Evolutionary conservation across 2,888 invertebrate genomes (phyloP).

Genomic region (Perizoma flavofasciatum): DNA sequence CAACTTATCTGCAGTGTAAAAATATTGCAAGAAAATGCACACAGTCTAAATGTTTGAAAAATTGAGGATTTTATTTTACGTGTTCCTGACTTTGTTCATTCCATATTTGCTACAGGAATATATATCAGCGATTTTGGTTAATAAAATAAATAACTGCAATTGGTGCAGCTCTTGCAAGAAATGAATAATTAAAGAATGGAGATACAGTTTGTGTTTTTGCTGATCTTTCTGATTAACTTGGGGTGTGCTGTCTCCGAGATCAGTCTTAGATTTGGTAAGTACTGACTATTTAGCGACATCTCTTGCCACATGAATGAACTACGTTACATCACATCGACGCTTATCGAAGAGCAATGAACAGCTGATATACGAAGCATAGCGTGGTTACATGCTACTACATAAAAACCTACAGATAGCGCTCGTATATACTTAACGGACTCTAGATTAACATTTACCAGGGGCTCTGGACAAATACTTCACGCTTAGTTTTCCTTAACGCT

Average conservation of each 20-base stretch:
- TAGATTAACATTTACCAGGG: no score
- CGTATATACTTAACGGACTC: no score
- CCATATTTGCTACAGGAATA: constrained; percentile 76
- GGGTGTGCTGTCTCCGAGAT: constrained; percentile 65
- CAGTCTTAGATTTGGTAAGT: constrained; percentile 70
- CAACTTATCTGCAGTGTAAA: no score
- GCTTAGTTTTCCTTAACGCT: no score
- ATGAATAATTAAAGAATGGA: constrained; percentile 47
- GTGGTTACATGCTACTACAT: no score
- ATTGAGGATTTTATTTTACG: constrained; percentile 69
- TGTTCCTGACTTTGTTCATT: constrained; percentile 66
- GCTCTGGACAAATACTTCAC: no score
- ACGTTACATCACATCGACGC: no score
- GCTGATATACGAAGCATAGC: no score
- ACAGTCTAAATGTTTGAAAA: constrained; percentile 61
- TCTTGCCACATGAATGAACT: no score
- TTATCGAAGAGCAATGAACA: no score
- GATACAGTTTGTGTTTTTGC: constrained; percentile 46
- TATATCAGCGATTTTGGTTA: constrained; percentile 69
- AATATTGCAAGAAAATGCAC: constrained; percentile 11
- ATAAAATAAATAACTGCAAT: constrained; percentile 60
- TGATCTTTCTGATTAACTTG: constrained; percentile 58
- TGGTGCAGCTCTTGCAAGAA: constrained; percentile 54
- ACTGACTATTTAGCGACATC: not conserved
- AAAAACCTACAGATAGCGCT: no score